A percentile compares a stretch with the other conserved stretches of the same genome.
phyloP scores from a whole-genome alignment of 2,113 vertebrate species.

The Ictalurus furcatus region DNA sequence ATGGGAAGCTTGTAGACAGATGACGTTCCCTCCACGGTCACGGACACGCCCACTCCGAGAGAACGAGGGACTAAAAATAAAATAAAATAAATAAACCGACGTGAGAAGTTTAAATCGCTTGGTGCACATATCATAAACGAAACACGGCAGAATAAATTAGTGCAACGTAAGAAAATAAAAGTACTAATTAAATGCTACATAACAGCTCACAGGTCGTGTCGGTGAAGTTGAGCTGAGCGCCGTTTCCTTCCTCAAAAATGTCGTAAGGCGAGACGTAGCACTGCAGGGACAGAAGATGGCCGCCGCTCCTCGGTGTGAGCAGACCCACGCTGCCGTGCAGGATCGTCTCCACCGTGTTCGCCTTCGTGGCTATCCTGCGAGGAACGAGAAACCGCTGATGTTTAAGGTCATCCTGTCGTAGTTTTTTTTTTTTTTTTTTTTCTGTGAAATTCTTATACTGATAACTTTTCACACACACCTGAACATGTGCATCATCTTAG shows the following conservation, averaged over 20 bases:
- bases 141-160: too few species aligned
- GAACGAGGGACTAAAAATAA: constrained; percentile 80
- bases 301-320: constrained; percentile 90
- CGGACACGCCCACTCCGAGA: constrained; percentile 87
- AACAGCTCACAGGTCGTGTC: constrained; percentile 77
- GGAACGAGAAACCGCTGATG: background rate
- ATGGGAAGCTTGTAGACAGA: constrained; percentile 93
- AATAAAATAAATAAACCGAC: background rate
- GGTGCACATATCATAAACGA: too few species aligned
- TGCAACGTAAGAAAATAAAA: too few species aligned
- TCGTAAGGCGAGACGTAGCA: constrained; percentile 96
- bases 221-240: constrained; percentile 79
- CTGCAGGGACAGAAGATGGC: constrained; percentile 93
- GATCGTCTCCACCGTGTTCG: constrained; percentile 89
- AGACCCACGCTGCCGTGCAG: constrained; percentile 92
- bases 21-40: constrained; percentile 90
- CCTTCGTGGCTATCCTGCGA: constrained; percentile 90
- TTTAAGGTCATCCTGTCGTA: background rate
- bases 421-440: too few species aligned
- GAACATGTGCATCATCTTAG: constrained; percentile 98
- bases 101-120: too few species aligned
- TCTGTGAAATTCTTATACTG: too few species aligned
- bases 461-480: constrained; percentile 71
- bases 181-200: background rate
- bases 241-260: constrained; percentile 86